These are phyloP conservation scores for Enoplosus armatus DNA, from an alignment of 2,797 vertebrate genomes.

Conservation along the genomic window DNA sequence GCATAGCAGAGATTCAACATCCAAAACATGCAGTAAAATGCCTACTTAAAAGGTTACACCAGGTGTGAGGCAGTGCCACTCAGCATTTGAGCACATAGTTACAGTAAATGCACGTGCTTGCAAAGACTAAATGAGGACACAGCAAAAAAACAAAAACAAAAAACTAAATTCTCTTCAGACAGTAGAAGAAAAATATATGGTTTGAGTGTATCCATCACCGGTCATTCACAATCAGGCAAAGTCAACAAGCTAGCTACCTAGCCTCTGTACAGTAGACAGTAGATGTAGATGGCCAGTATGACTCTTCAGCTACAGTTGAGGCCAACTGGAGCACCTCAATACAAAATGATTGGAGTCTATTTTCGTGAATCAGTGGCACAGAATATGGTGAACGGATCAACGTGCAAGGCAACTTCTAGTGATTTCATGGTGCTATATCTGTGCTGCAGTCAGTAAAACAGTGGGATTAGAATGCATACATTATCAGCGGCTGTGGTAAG, in stretches of 20 bases:
- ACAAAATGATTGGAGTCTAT: background rate
- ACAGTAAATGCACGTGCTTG: background rate
- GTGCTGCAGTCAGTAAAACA: conserved; percentile 19
- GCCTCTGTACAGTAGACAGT: background rate
- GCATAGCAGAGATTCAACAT: background rate
- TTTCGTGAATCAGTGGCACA: background rate
- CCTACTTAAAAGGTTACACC: background rate
- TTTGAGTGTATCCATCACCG: background rate
- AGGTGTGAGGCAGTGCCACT: background rate
- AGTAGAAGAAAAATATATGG: too few relatives aligned
- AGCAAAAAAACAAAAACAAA: background rate
- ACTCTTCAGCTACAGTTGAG: background rate
- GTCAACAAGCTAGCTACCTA: too few relatives aligned
- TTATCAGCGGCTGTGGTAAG: conserved; percentile 24
- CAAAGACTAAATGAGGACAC: conserved; percentile 4
- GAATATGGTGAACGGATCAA: background rate
- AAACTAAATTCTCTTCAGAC: too few relatives aligned
- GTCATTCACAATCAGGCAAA: background rate
- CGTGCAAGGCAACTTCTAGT: background rate
- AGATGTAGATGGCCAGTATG: background rate
- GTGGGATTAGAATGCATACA: conserved; percentile 1
- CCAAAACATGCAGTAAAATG: background rate
- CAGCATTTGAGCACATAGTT: background rate
- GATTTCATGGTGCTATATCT: background rate
- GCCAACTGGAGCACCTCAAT: background rate